Percentiles rank a stretch among this genome's conserved stretches.
Evolutionary conservation across 2,797 vertebrate genomes (phyloP).

Genomic region (Eulemur mongoz): DNA sequence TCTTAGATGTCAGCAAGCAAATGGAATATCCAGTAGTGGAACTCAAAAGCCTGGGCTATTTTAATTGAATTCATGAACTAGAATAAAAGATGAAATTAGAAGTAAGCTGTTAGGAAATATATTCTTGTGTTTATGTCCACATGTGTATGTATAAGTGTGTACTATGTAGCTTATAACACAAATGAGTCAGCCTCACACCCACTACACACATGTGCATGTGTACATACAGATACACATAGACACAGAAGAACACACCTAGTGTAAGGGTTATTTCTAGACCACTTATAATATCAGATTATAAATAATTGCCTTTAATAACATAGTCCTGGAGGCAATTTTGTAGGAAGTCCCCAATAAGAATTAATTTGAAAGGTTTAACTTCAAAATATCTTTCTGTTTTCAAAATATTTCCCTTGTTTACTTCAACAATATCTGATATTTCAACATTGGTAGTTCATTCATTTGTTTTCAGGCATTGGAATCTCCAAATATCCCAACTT

Average conservation of each 20-base stretch:
- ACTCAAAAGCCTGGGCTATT: not conserved
- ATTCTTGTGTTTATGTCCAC: not conserved
- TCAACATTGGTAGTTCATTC: not conserved
- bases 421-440: not conserved
- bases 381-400: not conserved
- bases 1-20: not conserved
- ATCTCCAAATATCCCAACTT: not conserved
- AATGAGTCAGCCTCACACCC: not conserved
- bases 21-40: not conserved
- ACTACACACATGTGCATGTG: not conserved
- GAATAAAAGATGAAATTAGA: not conserved
- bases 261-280: not conserved
- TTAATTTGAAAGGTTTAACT: not conserved
- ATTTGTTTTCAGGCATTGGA: not conserved
- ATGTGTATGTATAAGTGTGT: not conserved
- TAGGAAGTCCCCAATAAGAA: not conserved
- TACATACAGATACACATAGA: not conserved
- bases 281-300: not conserved
- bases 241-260: too few relatives aligned
- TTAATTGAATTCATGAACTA: not conserved
- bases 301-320: not conserved
- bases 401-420: not conserved
- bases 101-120: not conserved
- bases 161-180: not conserved
- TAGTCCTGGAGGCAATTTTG: not conserved